Base-by-base conservation (phyloP, 2,113 vertebrate genomes). In the Oncorhynchus masou region DNA sequence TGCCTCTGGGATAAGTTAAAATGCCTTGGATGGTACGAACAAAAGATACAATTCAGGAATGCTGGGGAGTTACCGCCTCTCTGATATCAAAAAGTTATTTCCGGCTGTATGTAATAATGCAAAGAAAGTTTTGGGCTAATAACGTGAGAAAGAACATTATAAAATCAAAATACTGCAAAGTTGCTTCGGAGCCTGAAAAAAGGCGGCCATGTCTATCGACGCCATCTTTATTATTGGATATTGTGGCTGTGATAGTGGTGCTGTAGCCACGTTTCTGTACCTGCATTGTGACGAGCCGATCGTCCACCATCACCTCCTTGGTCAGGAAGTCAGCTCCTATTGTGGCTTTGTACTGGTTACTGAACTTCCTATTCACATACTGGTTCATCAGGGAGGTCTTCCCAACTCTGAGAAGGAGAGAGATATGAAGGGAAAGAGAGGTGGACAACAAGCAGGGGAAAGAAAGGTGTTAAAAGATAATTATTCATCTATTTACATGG, bases 321-420 rank as follows among this genome's bases (percentile, higher is more conserved):
- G 97, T 99, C 83, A 99, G 92, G 84, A 99, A 99, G 89, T 99
- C 97, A 31, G 98, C 98, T 2, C 98, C 98, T 95, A 99, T 99
- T 91, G 97, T 99, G 5, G 98, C 96, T 94, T 99, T 99, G 91
- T 99, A 99, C 87, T 99, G 98, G 89, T 99, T 99, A 86, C 96
- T 99, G 89, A 99, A 98, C 91, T 99, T 99, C 93, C 98, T 99
- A 89, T 99, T 99, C 89, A 99, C 98, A 88, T 99, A 99, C 91
- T 99, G 98, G 93, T 99, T 99, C 98, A 99, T 99, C 27, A 99
- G 94, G 0, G 98, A 99, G 71, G 98, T 99, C 90, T 99, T 99
- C 34, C 98, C 98, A 68, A 99, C 97, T 68, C 98, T 99, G 89
- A 80, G n/a, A 34, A 24, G 51, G 68, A 75, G 22, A 69, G 59